A percentile compares a stretch with the other conserved stretches of the same genome.
Conservation (phyloP, 2,888 invertebrate genomes). For the Leucania comma region DNA sequence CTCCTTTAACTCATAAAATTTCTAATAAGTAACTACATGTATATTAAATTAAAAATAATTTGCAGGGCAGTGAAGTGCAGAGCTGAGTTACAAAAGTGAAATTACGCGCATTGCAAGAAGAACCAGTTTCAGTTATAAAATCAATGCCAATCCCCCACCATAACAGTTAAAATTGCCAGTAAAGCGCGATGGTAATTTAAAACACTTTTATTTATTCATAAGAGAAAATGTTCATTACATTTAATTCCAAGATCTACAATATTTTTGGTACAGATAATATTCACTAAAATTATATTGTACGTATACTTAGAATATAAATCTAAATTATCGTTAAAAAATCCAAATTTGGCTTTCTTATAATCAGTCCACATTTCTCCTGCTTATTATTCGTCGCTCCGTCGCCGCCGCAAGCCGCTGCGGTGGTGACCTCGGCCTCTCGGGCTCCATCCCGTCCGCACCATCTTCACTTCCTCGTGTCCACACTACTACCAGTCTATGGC, state of each 20-base stretch:
- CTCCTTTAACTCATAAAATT: too few relatives aligned
- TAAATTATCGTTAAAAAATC: slow-evolving; percentile 34
- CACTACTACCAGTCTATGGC: slow-evolving; percentile 32
- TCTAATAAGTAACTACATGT: too few relatives aligned
- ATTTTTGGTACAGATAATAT: slow-evolving; percentile 37
- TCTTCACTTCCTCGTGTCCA: slow-evolving; percentile 16
- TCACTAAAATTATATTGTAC: slow-evolving; percentile 25
- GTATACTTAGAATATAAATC: slow-evolving; percentile 35
- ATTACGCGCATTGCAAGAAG: background rate
- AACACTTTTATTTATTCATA: slow-evolving; percentile 25
- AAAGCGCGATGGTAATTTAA: slow-evolving; percentile 17
- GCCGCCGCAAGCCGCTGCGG: background rate
- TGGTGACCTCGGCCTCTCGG: background rate
- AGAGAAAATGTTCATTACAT: slow-evolving; percentile 40
- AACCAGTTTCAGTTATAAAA: background rate
- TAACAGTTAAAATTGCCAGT: background rate
- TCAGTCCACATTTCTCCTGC: slow-evolving; percentile 47
- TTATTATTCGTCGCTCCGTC: slow-evolving; percentile 18
- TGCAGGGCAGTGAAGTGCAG: background rate
- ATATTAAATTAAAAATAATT: background rate
- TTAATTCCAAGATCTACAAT: slow-evolving; percentile 48
- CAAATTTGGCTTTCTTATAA: slow-evolving; percentile 45
- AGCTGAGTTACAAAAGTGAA: background rate
- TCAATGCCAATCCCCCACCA: background rate
- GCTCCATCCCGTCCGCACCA: background rate